phyloP scores from a whole-genome alignment of 92 coral and sea anemone species.

The Meandrina meandrites region DNA sequence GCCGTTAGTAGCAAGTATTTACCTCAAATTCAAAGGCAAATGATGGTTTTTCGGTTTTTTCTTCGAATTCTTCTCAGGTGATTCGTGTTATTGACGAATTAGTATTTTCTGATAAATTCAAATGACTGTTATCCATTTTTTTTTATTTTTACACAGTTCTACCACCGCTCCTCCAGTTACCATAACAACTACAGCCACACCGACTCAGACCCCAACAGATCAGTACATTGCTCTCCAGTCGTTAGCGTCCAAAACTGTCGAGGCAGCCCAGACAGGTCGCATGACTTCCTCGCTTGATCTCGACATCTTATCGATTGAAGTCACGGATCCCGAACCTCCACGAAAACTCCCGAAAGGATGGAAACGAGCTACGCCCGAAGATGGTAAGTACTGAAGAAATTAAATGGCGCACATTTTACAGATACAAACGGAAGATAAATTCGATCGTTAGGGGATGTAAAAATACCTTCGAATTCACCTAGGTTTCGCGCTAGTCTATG shows the following conservation, averaged over 20 bases:
- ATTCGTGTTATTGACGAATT: background rate
- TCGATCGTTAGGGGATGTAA: background rate
- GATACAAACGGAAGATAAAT: background rate
- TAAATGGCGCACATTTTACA: background rate
- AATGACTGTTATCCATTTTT: background rate
- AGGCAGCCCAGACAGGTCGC: constrained; percentile 79
- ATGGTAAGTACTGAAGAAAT: constrained; percentile 48
- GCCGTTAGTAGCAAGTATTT: background rate
- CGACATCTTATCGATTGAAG: constrained; percentile 72
- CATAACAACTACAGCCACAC: constrained; percentile 36
- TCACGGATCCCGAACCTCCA: constrained; percentile 83
- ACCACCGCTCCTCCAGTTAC: constrained; percentile 44
- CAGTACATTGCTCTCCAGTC: constrained; percentile 64
- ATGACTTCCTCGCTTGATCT: constrained; percentile 65
- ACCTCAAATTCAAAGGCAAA: background rate
- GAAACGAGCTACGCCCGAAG: constrained; percentile 77
- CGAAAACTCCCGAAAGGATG: constrained; percentile 80
- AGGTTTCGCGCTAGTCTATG: background rate
- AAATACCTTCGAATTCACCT: background rate
- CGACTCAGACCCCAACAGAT: constrained; percentile 48
- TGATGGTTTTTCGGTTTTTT: background rate
- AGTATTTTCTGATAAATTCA: background rate
- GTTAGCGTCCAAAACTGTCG: constrained; percentile 69
- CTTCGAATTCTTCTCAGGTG: background rate
- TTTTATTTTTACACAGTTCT: background rate